phyloP scores from a whole-genome alignment of 1,140 invertebrate genomes.

The Pseudachorutes palmiensis region DNA sequence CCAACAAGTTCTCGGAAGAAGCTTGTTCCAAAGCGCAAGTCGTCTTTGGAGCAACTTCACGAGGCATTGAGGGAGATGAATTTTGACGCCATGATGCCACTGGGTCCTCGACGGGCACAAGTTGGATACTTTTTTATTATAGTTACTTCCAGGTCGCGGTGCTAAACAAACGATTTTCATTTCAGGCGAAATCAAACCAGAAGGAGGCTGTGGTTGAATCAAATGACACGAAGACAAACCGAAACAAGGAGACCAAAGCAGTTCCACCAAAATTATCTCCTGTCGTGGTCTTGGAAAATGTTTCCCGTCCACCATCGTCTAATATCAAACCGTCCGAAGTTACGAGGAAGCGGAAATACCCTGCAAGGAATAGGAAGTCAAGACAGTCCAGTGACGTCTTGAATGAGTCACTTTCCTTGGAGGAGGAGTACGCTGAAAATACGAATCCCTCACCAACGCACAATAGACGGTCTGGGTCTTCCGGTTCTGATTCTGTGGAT shows the following conservation, averaged over 20 bases:
- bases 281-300: neutral
- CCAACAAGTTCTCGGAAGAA: too few relatives aligned
- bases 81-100: constrained; percentile 33
- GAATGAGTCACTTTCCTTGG: too few relatives aligned
- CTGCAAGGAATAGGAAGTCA: neutral
- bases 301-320: too few relatives aligned
- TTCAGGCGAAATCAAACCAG: neutral
- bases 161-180: too few relatives aligned
- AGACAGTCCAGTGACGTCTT: too few relatives aligned
- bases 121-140: neutral
- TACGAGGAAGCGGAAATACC: neutral
- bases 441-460: too few relatives aligned
- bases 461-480: neutral
- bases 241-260: neutral
- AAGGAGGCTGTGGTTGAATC: neutral
- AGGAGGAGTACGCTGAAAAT: too few relatives aligned
- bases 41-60: constrained; percentile 33
- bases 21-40: constrained; percentile 19
- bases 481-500: neutral
- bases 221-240: neutral
- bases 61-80: constrained; percentile 33
- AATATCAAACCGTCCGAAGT: too few relatives aligned
- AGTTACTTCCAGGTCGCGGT: too few relatives aligned
- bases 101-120: constrained; percentile 21
- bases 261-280: neutral